Evolutionary conservation across 2,113 vertebrate species (phyloP), one percentile per base, ranked within the genome.

Genomic region (Peromyscus californicus): DNA sequence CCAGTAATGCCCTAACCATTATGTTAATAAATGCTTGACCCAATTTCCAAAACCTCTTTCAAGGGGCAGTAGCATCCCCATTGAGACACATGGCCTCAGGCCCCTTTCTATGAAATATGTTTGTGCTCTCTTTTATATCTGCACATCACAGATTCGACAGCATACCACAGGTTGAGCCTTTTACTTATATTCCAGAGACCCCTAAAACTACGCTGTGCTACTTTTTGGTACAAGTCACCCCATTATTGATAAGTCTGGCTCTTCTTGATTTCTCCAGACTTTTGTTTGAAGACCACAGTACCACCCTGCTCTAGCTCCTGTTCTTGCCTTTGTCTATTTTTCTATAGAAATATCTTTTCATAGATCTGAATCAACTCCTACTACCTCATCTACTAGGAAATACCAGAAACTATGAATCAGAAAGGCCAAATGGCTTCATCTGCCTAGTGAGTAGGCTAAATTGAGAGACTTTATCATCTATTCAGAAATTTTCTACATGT

Each of bases 341-440:
- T 65, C 85, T 94, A 22, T 11, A 75, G 26, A 96, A 91, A 7
- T 76, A 33, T 85, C 85, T 96, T 74, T 48, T 95, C 2, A 65
- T 36, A 57, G 13, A 90, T 90, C 83, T 91, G 70, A 75, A 75
- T 94, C 4, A 92, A 90, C 22, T 65, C 89, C 84, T 87, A 70
- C 82, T 79, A 70, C 0, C 2, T 86, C 29, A 39, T 59, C 17
- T 0, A 6, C 59, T 75, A 29, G 69, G 67, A 94, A 90, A 79
- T 12, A 78, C 59, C 87, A 91, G 61, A 76, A 76, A 85, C 26
- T 3, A 21, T 63, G 69, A 96, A 78, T 16, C 67, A 93, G 65
- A 93, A 33, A 69, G 2, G 11, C 26, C 36, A 67, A 48, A 24
- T 11, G 51, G 85, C 39, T 48, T 4, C 36, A 57, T 19, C 72